Conservation (phyloP, 1,140 invertebrate genomes). For the Eumeta japonica region DNA sequence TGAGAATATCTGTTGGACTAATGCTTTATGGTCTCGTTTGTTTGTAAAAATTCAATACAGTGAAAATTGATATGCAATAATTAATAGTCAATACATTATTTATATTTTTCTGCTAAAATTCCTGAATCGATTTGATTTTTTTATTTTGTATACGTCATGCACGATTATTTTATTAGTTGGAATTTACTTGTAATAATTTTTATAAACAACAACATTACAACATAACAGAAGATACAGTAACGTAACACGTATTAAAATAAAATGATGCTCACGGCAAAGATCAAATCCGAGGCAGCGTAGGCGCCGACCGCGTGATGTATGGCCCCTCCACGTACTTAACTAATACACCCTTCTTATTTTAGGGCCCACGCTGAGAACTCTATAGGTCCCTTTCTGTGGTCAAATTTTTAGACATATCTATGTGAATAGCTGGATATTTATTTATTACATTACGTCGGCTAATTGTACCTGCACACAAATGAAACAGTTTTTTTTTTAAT, state of each 20-base stretch:
- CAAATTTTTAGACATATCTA: not conserved
- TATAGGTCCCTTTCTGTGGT: slow-evolving; percentile 29
- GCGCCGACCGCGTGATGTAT: slow-evolving; percentile 45
- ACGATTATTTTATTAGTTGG: too few species aligned
- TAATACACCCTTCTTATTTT: slow-evolving; percentile 41
- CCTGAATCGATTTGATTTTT: too few species aligned
- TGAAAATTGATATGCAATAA: too few species aligned
- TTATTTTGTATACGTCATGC: too few species aligned
- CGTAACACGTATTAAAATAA: slow-evolving; percentile 22
- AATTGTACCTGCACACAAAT: not conserved
- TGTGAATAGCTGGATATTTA: not conserved
- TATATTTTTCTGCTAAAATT: too few species aligned
- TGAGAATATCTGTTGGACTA: too few species aligned
- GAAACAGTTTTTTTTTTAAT: too few species aligned
- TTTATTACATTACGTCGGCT: not conserved
- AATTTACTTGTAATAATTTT: too few species aligned
- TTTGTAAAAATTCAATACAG: too few species aligned
- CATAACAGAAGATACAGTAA: not conserved
- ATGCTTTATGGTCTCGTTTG: too few species aligned
- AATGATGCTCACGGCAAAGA: slow-evolving; percentile 34
- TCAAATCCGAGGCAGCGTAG: slow-evolving; percentile 34
- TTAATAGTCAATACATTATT: too few species aligned
- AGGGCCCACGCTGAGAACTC: slow-evolving; percentile 25
- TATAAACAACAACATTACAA: too few species aligned
- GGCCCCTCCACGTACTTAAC: slow-evolving; percentile 37